Conservation (phyloP, 2,113 vertebrate species). For the Oxyruncus cristatus region DNA sequence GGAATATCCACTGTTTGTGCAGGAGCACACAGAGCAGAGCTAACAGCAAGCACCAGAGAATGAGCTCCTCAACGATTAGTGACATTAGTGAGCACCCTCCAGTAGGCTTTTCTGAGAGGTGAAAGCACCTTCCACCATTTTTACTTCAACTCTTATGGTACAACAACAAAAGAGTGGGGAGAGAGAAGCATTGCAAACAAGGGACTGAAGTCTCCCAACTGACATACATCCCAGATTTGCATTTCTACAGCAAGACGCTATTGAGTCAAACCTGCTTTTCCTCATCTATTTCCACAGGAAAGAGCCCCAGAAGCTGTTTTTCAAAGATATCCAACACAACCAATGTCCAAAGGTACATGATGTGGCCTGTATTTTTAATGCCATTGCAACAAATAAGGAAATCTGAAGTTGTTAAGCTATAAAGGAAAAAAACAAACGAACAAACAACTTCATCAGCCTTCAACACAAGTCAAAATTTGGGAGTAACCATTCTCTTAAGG, state of each 20-base stretch:
- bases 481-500: not conserved
- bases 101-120: not conserved
- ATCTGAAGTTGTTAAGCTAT: not conserved
- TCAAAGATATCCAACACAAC: not conserved
- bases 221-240: not conserved
- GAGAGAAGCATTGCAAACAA: not conserved
- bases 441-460: not conserved
- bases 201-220: not conserved
- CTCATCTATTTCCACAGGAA: not conserved
- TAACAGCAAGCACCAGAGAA: not conserved
- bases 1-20: not conserved
- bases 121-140: not conserved
- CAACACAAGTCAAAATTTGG: not conserved
- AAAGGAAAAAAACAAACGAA: not conserved
- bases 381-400: not conserved
- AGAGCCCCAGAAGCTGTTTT: not conserved
- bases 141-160: not conserved
- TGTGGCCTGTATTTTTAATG: not conserved
- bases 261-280: not conserved
- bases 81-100: not conserved
- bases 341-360: not conserved
- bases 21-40: not conserved
- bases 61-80: not conserved
- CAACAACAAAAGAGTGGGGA: not conserved
- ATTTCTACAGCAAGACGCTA: not conserved